These are phyloP conservation scores for Teleogryllus oceanicus DNA, from an alignment of 2,888 invertebrate genomes.

Conservation along the genomic window DNA sequence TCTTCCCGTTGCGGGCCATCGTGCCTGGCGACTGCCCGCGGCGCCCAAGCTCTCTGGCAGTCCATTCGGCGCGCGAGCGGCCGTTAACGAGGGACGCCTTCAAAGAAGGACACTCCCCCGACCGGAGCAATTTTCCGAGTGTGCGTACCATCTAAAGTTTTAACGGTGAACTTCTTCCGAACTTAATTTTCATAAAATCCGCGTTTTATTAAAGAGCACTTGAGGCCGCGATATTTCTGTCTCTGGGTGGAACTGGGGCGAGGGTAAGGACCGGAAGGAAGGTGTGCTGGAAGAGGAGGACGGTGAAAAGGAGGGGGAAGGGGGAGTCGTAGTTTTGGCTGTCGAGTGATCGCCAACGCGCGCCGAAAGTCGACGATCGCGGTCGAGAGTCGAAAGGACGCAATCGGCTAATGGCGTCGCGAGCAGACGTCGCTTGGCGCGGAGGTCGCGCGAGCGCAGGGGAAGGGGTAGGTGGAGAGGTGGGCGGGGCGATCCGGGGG, in stretches of 20 bases:
- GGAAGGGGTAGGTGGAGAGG: background rate
- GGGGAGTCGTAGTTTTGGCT: no score
- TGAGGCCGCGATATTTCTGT: background rate
- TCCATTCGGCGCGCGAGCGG: background rate
- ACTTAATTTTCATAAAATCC: constrained; percentile 18
- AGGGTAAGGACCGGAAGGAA: background rate
- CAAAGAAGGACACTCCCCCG: background rate
- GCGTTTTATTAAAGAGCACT: constrained; percentile 5
- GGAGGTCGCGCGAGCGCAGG: background rate
- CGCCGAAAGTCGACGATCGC: background rate
- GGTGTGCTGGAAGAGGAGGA: no score
- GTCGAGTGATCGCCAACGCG: background rate
- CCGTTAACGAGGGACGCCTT: background rate
- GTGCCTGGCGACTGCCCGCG: no score
- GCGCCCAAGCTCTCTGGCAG: background rate
- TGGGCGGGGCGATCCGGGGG: background rate
- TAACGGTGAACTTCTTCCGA: background rate
- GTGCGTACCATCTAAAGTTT: constrained; percentile 10
- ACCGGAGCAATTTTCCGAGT: background rate
- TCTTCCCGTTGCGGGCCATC: no score
- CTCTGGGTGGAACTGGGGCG: background rate
- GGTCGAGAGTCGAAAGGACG: background rate
- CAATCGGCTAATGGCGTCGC: constrained; percentile 18
- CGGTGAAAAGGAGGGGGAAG: no score
- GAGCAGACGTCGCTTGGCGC: background rate